phyloP scores from a whole-genome alignment of 1,140 invertebrate genomes.

The Macrobrachium nipponense region DNA sequence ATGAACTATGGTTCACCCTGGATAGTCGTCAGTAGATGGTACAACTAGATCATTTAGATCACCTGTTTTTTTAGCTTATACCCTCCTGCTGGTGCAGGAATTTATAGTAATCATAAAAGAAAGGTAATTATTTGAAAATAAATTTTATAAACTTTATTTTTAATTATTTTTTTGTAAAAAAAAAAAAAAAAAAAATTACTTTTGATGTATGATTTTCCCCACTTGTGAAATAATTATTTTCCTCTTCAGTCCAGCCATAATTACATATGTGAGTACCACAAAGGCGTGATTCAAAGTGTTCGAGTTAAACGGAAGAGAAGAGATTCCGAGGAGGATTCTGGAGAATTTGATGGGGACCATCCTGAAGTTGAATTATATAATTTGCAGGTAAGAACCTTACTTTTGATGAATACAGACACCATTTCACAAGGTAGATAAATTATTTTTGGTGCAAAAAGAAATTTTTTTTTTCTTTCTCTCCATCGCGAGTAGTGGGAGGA shows the following conservation, averaged over 20 bases:
- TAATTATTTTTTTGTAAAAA: neutral
- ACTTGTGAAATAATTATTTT: neutral
- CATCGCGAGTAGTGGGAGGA: no score
- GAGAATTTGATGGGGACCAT: conserved; percentile 78
- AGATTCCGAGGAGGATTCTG: conserved; percentile 93
- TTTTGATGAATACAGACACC: neutral
- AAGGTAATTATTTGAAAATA: neutral
- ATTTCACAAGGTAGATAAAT: no score
- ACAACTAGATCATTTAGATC: no score
- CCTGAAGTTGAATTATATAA: conserved; percentile 87
- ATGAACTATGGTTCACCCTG: no score
- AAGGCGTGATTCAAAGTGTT: conserved; percentile 93
- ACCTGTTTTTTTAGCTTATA: no score
- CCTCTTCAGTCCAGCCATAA: conserved; percentile 85
- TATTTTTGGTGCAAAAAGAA: no score
- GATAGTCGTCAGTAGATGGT: no score
- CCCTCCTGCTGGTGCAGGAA: no score
- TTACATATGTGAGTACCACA: conserved; percentile 97
- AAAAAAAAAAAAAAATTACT: neutral
- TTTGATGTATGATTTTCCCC: neutral
- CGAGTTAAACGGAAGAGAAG: conserved; percentile 85
- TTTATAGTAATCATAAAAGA: no score
- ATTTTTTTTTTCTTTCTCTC: no score
- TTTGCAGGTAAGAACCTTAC: conserved; percentile 46
- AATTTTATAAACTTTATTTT: no score